A percentile compares a stretch with the other conserved stretches of the same genome.
These are phyloP conservation scores for Amblyraja radiata DNA, from an alignment of 2,797 vertebrate species.

Conservation along the genomic window DNA sequence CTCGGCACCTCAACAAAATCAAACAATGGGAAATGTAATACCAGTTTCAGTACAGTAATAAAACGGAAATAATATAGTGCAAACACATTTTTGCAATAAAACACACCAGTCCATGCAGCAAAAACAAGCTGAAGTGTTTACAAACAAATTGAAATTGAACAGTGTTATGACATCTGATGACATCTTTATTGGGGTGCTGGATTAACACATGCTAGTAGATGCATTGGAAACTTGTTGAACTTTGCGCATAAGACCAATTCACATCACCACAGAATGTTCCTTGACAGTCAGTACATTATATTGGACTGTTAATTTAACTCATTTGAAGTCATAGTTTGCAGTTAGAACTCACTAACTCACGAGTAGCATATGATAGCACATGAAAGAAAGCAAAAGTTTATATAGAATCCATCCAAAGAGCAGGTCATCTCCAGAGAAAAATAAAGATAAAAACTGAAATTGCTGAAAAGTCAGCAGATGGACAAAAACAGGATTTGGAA, in stretches of 20 bases:
- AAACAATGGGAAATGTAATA: not conserved
- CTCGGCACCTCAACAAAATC: not conserved
- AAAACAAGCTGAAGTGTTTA: not conserved
- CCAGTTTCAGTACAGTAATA: not conserved
- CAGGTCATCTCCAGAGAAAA: not conserved
- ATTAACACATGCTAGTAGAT: too few species aligned
- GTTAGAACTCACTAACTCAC: not conserved
- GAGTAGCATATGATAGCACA: not conserved
- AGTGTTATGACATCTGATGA: not conserved
- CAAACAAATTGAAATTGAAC: not conserved
- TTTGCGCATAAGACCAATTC: not conserved
- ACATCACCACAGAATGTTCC: too few species aligned
- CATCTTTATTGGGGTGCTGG: too few species aligned
- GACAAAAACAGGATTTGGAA: not conserved
- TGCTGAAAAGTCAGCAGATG: not conserved
- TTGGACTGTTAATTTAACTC: not conserved
- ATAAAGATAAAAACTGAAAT: not conserved
- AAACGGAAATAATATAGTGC: not conserved
- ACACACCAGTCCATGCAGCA: not conserved
- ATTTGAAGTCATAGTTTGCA: too few species aligned
- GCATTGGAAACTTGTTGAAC: not conserved
- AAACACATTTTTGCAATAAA: not conserved
- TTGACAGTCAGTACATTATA: not conserved
- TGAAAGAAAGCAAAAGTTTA: not conserved
- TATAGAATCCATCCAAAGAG: not conserved